phyloP scores from a whole-genome alignment of 2,113 vertebrate genomes.

The Onychostoma macrolepis region DNA sequence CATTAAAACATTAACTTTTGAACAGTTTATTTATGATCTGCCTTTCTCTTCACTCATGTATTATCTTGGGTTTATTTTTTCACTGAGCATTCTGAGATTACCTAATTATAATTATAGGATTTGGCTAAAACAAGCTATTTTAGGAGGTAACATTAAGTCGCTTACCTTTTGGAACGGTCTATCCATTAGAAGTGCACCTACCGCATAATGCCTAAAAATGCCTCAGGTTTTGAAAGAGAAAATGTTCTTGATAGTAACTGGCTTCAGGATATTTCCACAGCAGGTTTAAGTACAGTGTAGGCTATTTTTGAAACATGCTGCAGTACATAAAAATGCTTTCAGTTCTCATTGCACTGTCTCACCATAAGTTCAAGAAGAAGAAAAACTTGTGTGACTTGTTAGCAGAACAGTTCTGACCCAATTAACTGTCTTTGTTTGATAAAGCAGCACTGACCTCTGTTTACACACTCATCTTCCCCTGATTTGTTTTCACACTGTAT shows the following conservation, averaged over 20 bases:
- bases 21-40: background rate
- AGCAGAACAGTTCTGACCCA: slow-evolving; percentile 68
- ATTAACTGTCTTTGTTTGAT: slow-evolving; percentile 73
- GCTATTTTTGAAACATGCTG: background rate
- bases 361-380: slow-evolving; percentile 5
- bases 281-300: slow-evolving; percentile 1
- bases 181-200: background rate
- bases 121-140: background rate
- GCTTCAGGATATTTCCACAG: slow-evolving; percentile 13
- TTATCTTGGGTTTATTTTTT: background rate
- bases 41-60: background rate
- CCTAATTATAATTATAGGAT: background rate
- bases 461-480: slow-evolving; percentile 56
- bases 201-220: background rate
- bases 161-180: background rate
- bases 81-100: background rate
- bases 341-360: background rate
- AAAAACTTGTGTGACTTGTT: slow-evolving; percentile 44
- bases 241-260: background rate
- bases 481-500: slow-evolving; percentile 72
- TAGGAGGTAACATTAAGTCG: background rate
- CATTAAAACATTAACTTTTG: background rate
- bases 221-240: slow-evolving; percentile 1
- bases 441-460: slow-evolving; percentile 62
- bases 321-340: background rate